Evolutionary conservation across 2,888 invertebrate species (phyloP), one percentile per base, ranked within the genome.

Genomic region (Megalurothrips usitatus): DNA sequence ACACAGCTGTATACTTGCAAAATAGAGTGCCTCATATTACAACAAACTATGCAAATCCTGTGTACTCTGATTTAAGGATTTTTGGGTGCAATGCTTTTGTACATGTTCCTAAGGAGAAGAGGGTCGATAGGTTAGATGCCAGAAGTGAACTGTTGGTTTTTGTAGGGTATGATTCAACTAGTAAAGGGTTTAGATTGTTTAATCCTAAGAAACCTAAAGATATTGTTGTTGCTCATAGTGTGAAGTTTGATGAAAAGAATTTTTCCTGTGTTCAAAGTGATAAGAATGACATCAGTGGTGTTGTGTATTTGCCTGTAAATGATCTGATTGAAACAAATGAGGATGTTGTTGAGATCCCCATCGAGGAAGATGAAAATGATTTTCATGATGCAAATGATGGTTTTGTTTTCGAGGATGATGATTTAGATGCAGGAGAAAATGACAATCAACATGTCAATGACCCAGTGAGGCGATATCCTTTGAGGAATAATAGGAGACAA

Each of bases 301-400:
- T 52, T 52, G 52, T 6, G 10, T 52, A 52, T 52, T 3, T 52
- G 1, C 10, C 52, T 6, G 6, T 52, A 2, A 3, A 1, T 52
- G 52, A 19, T 52, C 3, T 52, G 2, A 17, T 52, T 52, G 52
- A 52, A 49, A 49, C 9, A 49, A 11, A 14, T 52, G 52, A 52
- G 12, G 52, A 52, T 52, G 52, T 52, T 12, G 19, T 52, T 8
- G 52, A 3, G 3, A 86, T 86, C 19, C 28, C 84, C 0, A 85
- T 86, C 81, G 85, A 86, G 68, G 84, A 78, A 80, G 84, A 85
- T 23, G 84, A 83, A 58, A 82, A 84, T 9, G 85, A 85, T 79
- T 84, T 85, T 11, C 85, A 85, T 14, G 83, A 86, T 81, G 86
- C 85, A 82, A 86, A 86, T 83, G 85, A 85, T 10, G 75, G 83